phyloP scores from a whole-genome alignment of 2,888 invertebrate genomes.

The Thymelicus acteon region DNA sequence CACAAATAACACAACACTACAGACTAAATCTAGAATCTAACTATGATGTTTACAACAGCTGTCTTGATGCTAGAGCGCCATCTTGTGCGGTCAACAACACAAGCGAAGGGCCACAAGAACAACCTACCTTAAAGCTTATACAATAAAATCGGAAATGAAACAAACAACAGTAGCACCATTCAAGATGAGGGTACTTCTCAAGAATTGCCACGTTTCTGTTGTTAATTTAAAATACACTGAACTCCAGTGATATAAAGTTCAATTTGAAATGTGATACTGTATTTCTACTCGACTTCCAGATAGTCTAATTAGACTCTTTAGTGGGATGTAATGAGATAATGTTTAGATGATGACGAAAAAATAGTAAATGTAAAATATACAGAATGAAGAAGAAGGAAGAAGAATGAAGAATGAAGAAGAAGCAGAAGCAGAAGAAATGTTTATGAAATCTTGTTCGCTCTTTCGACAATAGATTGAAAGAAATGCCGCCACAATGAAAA shows the following conservation, averaged over 20 bases:
- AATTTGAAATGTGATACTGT: neutral
- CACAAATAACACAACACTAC: neutral
- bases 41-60: conserved; percentile 11
- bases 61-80: neutral
- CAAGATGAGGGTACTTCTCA: conserved; percentile 7
- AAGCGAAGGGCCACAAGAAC: neutral
- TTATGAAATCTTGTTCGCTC: too few species aligned
- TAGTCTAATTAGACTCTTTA: neutral
- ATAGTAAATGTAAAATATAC: too few species aligned
- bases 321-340: neutral
- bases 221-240: conserved; percentile 6
- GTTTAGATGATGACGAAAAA: too few species aligned
- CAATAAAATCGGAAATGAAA: conserved; percentile 11
- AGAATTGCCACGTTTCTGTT: neutral
- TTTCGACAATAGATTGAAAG: too few species aligned
- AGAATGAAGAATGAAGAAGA: too few species aligned
- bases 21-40: conserved; percentile 6
- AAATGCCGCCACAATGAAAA: too few species aligned
- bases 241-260: neutral
- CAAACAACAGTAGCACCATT: conserved; percentile 1
- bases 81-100: conserved; percentile 18
- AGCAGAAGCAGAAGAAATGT: too few species aligned
- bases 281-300: neutral
- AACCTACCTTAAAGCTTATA: neutral
- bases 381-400: too few species aligned